Evolutionary conservation across 2,113 vertebrate species (phyloP), one percentile per base, ranked within the genome.

Genomic region (Herpetotheres cachinnans): DNA sequence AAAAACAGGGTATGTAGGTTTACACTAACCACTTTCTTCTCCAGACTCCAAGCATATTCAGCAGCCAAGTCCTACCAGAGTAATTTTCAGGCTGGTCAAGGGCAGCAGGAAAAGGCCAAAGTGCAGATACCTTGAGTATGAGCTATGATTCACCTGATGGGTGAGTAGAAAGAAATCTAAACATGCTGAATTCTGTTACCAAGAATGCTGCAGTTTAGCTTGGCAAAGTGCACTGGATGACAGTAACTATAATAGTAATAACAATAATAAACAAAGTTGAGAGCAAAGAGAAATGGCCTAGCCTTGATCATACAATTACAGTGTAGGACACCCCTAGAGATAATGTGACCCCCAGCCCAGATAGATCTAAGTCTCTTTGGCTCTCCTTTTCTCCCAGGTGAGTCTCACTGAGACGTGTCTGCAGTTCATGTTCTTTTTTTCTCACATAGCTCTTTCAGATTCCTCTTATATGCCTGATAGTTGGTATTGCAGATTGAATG

Each of bases 281-380:
- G 65, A 74, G 40, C 70, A 73, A 74, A 52, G 62, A 47, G 55
- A 11, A 66, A 15, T 6, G 36, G 32, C 17, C 32, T 7, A 12
- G 9, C 27, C 69, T 32, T 24, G 47, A 25, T 4, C 40, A 30
- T 5, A 11, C 13, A 32, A 16, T 16, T 27, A 14, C 30, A 22
- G 59, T 6, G 59, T 10, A 59, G 82, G 40, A 84, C 54, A 58
- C 3, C 7, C 27, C 34, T 52, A 54, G 67, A 38, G 38, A 9
- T 22, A 25, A 10, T 0, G 1, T 8, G 34, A 21, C 11, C 6
- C 59, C 47, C 62, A 42, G 38, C 1, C 22, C 62, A 69, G 70
- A 16, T 1, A 26, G 32, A 14, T 22, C 58, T 9, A 7, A 10
- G 52, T 17, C 46, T 29, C 38, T 42, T 25, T 86, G 44, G 19